Evolutionary conservation across 2,113 vertebrate species (phyloP), one percentile per base, ranked within the genome.

Genomic region (Melanerpes formicivorus): DNA sequence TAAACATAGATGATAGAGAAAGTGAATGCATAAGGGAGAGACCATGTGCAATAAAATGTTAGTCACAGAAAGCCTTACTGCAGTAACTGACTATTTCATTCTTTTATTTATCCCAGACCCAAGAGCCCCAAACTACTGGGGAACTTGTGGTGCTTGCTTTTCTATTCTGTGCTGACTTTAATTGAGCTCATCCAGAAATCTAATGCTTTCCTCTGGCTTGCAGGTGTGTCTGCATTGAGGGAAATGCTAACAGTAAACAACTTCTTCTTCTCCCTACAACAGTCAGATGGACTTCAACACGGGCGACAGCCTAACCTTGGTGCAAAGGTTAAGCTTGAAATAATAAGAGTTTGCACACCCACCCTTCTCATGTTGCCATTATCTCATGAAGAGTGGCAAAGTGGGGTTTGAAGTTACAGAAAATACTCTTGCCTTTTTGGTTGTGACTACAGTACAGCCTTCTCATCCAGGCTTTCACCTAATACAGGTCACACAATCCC

Each of bases 191-290:
- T 14, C 21, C 37, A 63, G 70, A 52, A 66, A n/a, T 9, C 21
- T 25, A 25, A 30, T 27, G 10, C 48, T 64, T 23, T 48, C 22
- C 52, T 80, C 44, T 9, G 8, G 17, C 52, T 46, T 34, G 23
- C n/a, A 18, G 1, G 0, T 2, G 44, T 65, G 21, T 23, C 23
- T 32, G 32, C 58, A 27, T 10, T 4, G 18, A 6, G 11, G 5
- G 69, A 60, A 74, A 29, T 79, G 23, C 4, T 6, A 19, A 67
- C 10, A 58, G 52, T 32, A 86, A 40, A n/a, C 4, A 40, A n/a
- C 4, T 27, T 60, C 19, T 27, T 52, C 16, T 26, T 74, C 19
- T 22, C 9, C 25, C 11, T 27, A 40, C 14, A 65, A 11, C 58
- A 27, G 4, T 1, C 11, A 27, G 34, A 18, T 17, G 44, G 6